Evolutionary conservation across 1,140 invertebrate species (phyloP).

Genomic region (Cyclina sinensis): DNA sequence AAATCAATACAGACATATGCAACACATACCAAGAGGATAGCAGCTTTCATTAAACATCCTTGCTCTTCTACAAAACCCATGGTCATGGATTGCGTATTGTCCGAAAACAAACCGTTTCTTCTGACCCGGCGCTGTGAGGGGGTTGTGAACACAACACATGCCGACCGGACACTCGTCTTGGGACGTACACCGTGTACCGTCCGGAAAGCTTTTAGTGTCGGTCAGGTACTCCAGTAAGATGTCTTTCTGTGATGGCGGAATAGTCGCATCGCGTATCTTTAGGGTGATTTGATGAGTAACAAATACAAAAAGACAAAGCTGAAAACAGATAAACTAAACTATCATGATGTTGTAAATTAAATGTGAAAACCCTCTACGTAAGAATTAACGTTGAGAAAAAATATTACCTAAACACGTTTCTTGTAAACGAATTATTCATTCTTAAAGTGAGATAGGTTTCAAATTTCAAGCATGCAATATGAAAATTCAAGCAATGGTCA

Average conservation of each 20-base stretch:
- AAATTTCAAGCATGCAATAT: no score
- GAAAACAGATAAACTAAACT: not conserved
- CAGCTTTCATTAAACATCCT: slow-evolving; percentile 43
- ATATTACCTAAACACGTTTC: no score
- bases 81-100: slow-evolving; percentile 38
- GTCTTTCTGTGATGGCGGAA: not conserved
- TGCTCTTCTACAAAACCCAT: slow-evolving; percentile 50
- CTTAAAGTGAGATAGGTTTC: no score
- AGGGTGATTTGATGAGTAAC: not conserved
- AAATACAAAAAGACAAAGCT: not conserved
- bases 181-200: slow-evolving; percentile 21
- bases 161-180: slow-evolving; percentile 30
- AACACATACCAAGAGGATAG: slow-evolving; percentile 48
- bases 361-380: no score
- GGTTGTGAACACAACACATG: slow-evolving; percentile 60
- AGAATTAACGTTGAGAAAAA: no score
- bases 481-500: no score
- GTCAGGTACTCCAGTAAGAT: not conserved
- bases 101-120: slow-evolving; percentile 45
- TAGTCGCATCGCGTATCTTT: not conserved
- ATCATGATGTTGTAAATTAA: no score
- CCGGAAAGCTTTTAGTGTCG: not conserved
- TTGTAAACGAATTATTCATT: no score
- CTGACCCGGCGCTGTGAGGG: not conserved
- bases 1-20: no score